These are phyloP conservation scores for Drosophila ficusphila DNA, from an alignment of 1,140 invertebrate genomes.

Conservation along the genomic window DNA sequence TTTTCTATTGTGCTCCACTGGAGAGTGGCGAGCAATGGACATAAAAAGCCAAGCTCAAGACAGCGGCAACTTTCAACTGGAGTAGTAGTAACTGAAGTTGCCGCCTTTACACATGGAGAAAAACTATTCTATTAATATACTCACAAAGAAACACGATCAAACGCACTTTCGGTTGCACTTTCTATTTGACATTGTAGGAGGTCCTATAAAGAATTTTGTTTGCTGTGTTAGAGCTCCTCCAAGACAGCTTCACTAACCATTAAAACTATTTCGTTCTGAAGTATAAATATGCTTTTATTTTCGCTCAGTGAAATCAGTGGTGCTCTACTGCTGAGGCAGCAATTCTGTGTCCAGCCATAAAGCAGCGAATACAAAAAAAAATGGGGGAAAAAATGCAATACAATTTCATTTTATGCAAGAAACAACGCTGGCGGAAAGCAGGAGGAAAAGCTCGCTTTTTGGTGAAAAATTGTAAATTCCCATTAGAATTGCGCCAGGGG, in stretches of 20 bases:
- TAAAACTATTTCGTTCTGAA: neutral
- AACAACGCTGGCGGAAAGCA: slow-evolving; percentile 39
- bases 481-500: slow-evolving; percentile 68
- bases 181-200: neutral
- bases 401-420: slow-evolving; percentile 82
- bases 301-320: slow-evolving; percentile 3
- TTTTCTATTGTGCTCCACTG: slow-evolving; percentile 71
- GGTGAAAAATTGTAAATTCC: slow-evolving; percentile 80
- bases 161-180: neutral
- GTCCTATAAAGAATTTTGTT: too few relatives aligned
- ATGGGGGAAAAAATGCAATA: slow-evolving; percentile 60
- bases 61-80: slow-evolving; percentile 50
- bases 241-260: too few relatives aligned
- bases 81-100: slow-evolving; percentile 41
- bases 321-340: slow-evolving; percentile 58
- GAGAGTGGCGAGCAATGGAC: slow-evolving; percentile 29
- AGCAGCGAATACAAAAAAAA: slow-evolving; percentile 51
- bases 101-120: slow-evolving; percentile 15
- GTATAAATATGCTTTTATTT: neutral
- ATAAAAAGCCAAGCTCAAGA: slow-evolving; percentile 74
- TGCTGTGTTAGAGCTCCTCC: too few relatives aligned
- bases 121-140: neutral
- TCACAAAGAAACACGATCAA: neutral
- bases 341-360: slow-evolving; percentile 74
- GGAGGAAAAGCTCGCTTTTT: slow-evolving; percentile 58